Conservation (phyloP, 1,140 invertebrate species). For the Dendroctonus ponderosae region DNA sequence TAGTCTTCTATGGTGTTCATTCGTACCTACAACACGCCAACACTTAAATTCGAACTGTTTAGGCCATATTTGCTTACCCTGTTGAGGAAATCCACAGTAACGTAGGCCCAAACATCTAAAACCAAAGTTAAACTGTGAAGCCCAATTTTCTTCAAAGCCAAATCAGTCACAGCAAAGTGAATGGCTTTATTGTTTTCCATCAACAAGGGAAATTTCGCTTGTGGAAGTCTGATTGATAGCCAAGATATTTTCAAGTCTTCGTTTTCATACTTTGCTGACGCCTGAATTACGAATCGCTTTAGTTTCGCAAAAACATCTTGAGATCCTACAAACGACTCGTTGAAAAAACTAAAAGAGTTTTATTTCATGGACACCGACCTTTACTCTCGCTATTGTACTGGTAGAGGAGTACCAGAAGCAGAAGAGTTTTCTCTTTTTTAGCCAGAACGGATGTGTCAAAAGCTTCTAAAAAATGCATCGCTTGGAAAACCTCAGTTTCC, state of each 20-base stretch:
- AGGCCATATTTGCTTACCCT: conserved; percentile 56
- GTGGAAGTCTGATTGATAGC: conserved; percentile 66
- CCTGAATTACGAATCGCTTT: conserved; percentile 61
- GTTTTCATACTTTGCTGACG: conserved; percentile 68
- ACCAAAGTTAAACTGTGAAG: conserved; percentile 69
- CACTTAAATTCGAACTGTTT: too few relatives aligned
- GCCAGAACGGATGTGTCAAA: conserved; percentile 73
- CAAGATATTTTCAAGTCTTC: conserved; percentile 68
- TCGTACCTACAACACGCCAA: conserved; percentile 58
- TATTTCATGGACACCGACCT: conserved; percentile 46
- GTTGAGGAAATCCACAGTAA: conserved; percentile 80
- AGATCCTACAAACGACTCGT: conserved; percentile 17
- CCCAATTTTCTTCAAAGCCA: conserved; percentile 68
- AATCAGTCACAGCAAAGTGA: conserved; percentile 70
- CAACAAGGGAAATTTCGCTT: conserved; percentile 23
- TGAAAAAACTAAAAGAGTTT: too few relatives aligned
- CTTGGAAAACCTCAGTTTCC: conserved; percentile 54
- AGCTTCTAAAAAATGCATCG: conserved; percentile 65
- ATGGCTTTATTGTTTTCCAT: conserved; percentile 49
- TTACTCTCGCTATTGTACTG: conserved; percentile 59
- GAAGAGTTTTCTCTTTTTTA: conserved; percentile 72
- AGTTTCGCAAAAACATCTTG: conserved; percentile 63
- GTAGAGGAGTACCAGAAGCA: conserved; percentile 63
- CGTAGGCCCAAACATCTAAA: conserved; percentile 63
- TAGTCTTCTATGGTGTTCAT: conserved; percentile 82